Percentiles rank a stretch among this genome's conserved stretches.
Evolutionary conservation across 2,113 vertebrate genomes (phyloP).

Genomic region (Odontophorus gujanensis): DNA sequence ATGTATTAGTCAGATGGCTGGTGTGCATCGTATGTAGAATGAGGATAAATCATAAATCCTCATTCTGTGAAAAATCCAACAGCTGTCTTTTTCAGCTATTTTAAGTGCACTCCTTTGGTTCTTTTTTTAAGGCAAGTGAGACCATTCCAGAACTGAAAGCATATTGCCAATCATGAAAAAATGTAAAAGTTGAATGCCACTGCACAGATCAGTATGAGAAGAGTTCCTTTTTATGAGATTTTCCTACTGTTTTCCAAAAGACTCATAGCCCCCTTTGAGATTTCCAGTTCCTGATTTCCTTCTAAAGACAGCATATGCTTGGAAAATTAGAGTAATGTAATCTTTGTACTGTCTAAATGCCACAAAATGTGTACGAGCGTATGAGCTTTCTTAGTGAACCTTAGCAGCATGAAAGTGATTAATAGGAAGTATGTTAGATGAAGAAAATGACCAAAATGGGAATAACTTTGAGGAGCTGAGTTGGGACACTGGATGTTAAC

Average conservation of each 20-base stretch:
- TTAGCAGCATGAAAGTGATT: background rate
- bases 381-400: slow-evolving; percentile 5
- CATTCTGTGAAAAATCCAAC: slow-evolving; percentile 61
- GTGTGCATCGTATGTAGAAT: slow-evolving; percentile 40
- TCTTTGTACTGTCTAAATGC: slow-evolving; percentile 33
- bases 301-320: slow-evolving; percentile 17
- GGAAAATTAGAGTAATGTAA: slow-evolving; percentile 61
- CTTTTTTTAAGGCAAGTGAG: slow-evolving; percentile 19
- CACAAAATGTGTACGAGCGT: background rate
- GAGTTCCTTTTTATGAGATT: slow-evolving; percentile 6
- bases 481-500: background rate
- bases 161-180: background rate
- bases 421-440: background rate
- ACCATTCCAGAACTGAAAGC: slow-evolving; percentile 30
- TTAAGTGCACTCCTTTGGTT: slow-evolving; percentile 37
- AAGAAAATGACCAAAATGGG: background rate
- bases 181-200: background rate
- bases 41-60: slow-evolving; percentile 50
- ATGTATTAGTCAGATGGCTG: slow-evolving; percentile 25
- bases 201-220: background rate
- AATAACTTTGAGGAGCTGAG: background rate
- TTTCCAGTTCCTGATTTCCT: slow-evolving; percentile 44
- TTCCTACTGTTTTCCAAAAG: slow-evolving; percentile 34
- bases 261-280: background rate
- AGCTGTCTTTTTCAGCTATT: slow-evolving; percentile 67